A percentile compares a stretch with the other conserved stretches of the same genome.
Conservation (phyloP, 1,140 invertebrate species). For the Drosophila kikkawai region DNA sequence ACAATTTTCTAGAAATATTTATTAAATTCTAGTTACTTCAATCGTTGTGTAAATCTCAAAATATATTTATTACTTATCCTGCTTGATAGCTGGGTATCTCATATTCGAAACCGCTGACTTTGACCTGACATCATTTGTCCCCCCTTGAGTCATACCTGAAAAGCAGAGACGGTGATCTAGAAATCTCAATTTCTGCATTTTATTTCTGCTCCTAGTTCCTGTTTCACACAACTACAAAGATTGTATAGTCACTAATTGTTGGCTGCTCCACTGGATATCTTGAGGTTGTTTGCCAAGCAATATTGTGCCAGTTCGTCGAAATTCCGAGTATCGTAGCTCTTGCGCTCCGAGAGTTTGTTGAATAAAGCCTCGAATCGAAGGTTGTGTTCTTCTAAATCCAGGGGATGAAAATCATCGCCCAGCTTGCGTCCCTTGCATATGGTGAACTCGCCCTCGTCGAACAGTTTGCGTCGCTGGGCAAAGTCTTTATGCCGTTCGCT, state of each 20-base stretch:
- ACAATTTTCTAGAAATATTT: not conserved
- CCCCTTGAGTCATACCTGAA: constrained; percentile 4
- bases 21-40: not conserved
- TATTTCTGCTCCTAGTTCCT: not conserved
- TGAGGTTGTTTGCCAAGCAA: not conserved
- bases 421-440: constrained; percentile 40
- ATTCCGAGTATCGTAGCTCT: not conserved
- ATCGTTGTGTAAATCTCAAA: too few relatives aligned
- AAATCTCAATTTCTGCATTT: constrained; percentile 7
- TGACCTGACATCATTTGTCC: constrained; percentile 25
- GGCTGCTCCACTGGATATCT: not conserved
- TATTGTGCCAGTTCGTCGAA: not conserved
- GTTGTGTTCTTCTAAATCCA: not conserved
- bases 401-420: not conserved
- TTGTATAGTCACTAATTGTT: not conserved
- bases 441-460: constrained; percentile 34
- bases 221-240: not conserved
- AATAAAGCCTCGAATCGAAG: not conserved
- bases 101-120: not conserved
- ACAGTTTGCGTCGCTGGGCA: constrained; percentile 11
- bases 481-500: not conserved
- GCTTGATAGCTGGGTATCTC: not conserved
- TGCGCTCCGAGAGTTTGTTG: not conserved
- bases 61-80: not conserved
- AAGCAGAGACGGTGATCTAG: not conserved